Percentiles rank a stretch among this genome's conserved stretches.
Conservation (phyloP, 2,888 invertebrate species). For the Andrena camellia region DNA sequence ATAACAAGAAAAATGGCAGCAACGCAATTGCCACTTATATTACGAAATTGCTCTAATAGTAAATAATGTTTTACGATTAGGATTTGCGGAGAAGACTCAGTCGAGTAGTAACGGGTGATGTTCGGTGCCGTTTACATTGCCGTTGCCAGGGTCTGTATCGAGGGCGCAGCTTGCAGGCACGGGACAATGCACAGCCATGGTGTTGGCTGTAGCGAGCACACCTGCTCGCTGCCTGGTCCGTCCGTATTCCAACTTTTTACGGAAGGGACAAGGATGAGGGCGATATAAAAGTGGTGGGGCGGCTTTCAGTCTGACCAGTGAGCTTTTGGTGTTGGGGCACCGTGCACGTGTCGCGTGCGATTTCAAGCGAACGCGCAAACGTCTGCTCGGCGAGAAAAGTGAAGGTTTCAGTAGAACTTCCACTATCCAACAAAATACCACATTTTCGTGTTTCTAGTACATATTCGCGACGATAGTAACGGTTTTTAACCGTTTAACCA, state of each 20-base stretch:
- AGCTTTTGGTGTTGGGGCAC: constrained; percentile 61
- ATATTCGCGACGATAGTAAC: too few relatives aligned
- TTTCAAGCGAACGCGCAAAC: background rate
- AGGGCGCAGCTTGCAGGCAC: constrained; percentile 44
- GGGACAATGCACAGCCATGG: constrained; percentile 38
- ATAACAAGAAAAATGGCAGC: too few relatives aligned
- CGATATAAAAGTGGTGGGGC: constrained; percentile 80
- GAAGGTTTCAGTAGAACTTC: background rate
- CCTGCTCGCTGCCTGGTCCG: constrained; percentile 77
- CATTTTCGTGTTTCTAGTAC: background rate
- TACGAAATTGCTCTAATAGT: too few relatives aligned
- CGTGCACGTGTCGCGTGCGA: background rate
- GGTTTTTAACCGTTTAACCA: too few relatives aligned
- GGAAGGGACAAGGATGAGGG: constrained; percentile 70
- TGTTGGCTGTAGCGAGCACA: constrained; percentile 68
- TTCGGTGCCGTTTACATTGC: background rate
- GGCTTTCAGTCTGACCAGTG: constrained; percentile 71
- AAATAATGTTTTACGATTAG: too few relatives aligned
- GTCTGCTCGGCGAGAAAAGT: constrained; percentile 11
- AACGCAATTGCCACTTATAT: too few relatives aligned
- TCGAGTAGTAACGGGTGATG: background rate
- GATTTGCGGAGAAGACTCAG: background rate
- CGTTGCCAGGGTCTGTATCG: background rate
- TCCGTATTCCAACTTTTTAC: constrained; percentile 74
- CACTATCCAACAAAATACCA: background rate